Evolutionary conservation across 1,140 invertebrate species (phyloP).

Genomic region (Drosophila triauraria): DNA sequence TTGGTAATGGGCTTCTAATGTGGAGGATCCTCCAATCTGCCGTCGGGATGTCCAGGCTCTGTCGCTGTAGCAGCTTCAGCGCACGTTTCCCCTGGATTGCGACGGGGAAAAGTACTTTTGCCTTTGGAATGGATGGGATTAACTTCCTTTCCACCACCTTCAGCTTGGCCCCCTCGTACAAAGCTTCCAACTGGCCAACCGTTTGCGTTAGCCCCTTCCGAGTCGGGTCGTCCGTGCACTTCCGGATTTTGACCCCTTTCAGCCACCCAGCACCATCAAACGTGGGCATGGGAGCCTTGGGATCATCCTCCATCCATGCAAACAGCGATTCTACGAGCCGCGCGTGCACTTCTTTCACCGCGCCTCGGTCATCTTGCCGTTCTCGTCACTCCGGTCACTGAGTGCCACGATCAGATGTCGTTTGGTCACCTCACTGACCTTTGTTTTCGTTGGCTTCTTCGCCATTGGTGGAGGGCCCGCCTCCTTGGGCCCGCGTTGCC

Average conservation of each 20-base stretch:
- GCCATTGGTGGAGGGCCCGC: too few relatives aligned
- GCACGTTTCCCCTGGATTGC: neutral
- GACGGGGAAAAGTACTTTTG: neutral
- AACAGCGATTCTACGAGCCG: neutral
- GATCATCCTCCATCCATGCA: neutral
- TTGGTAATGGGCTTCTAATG: neutral
- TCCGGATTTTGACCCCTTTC: neutral
- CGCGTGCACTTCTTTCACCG: neutral
- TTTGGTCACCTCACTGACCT: too few relatives aligned
- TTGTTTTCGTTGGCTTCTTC: too few relatives aligned
- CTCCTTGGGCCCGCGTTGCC: too few relatives aligned
- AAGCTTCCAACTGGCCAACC: too few relatives aligned
- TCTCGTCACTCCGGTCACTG: neutral
- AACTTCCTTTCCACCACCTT: too few relatives aligned
- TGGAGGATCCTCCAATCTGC: neutral
- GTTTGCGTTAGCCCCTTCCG: neutral
- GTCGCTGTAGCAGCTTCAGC: neutral
- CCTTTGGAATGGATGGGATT: too few relatives aligned
- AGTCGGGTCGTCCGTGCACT: too few relatives aligned
- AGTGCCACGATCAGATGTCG: too few relatives aligned
- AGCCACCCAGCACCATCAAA: neutral
- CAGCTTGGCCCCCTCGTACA: too few relatives aligned
- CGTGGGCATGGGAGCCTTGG: neutral
- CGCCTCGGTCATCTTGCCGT: neutral
- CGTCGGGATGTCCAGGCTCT: neutral